These are phyloP conservation scores for Amphipoea lucens DNA, from an alignment of 2,888 invertebrate species.

Conservation along the genomic window DNA sequence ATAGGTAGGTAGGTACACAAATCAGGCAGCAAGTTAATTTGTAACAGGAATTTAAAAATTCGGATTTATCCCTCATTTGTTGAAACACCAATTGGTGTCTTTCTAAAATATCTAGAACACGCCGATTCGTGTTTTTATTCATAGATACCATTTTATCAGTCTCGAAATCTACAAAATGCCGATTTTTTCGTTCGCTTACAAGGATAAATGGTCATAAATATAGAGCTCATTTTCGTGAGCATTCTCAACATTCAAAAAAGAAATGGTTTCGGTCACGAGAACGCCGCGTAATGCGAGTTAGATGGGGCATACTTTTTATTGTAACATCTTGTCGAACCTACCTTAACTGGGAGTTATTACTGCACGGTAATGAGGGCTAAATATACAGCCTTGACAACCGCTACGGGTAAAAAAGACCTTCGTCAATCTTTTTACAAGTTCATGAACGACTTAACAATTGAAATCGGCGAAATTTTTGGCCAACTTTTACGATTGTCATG, in stretches of 20 bases:
- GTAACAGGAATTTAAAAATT: background rate
- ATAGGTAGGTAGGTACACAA: background rate
- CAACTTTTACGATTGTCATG: background rate
- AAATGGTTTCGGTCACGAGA: constrained; percentile 85
- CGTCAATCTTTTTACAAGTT: constrained; percentile 76
- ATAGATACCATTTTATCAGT: constrained; percentile 78
- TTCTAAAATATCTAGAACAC: constrained; percentile 64
- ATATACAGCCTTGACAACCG: constrained; percentile 79
- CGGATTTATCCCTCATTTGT: background rate
- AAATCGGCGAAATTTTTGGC: constrained; percentile 9
- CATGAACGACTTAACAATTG: constrained; percentile 71
- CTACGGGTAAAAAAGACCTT: constrained; percentile 70
- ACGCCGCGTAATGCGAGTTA: constrained; percentile 82
- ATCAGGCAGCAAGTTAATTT: constrained; percentile 8
- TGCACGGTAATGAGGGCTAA: constrained; percentile 77
- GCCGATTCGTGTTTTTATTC: constrained; percentile 74
- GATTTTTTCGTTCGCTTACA: constrained; percentile 75
- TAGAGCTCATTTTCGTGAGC: constrained; percentile 84
- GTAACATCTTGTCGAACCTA: constrained; percentile 84
- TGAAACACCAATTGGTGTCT: constrained; percentile 48
- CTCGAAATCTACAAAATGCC: constrained; percentile 70
- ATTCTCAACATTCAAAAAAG: constrained; percentile 80
- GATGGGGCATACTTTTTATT: constrained; percentile 82
- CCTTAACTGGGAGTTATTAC: constrained; percentile 81
- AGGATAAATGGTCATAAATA: constrained; percentile 82